Percentiles rank a stretch among this genome's conserved stretches.
phyloP scores from a whole-genome alignment of 2,888 invertebrate genomes.

The Aphidoletes aphidimyza region DNA sequence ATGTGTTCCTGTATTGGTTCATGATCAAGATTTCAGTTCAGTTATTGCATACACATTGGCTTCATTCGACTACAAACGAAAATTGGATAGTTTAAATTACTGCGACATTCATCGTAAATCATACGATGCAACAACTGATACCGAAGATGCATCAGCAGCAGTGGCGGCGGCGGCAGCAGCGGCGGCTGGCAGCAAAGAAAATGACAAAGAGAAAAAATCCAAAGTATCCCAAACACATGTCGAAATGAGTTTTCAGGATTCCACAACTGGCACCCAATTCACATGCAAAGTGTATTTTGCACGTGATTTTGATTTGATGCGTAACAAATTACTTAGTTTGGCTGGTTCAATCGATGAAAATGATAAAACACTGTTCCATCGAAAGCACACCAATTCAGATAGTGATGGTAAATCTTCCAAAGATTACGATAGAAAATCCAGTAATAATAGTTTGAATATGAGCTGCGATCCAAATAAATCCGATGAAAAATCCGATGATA shows the following conservation, averaged over 20 bases:
- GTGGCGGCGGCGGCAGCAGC: not conserved
- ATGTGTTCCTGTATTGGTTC: conserved; percentile 76
- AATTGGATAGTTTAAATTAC: conserved; percentile 67
- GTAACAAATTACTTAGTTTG: conserved; percentile 66
- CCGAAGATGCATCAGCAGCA: conserved; percentile 57
- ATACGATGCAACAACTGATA: conserved; percentile 63
- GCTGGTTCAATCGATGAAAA: conserved; percentile 42
- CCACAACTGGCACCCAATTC: conserved; percentile 74
- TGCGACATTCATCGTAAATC: conserved; percentile 62
- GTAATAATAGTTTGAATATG: conserved; percentile 64
- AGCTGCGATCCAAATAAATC: not conserved
- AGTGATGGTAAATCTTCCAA: conserved; percentile 55
- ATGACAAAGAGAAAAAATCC: conserved; percentile 63
- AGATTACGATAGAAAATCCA: conserved; percentile 62
- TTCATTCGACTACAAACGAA: conserved; percentile 76
- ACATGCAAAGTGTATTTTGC: conserved; percentile 92
- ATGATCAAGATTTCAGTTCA: conserved; percentile 84
- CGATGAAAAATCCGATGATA: conserved; percentile 60
- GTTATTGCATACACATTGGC: conserved; percentile 86
- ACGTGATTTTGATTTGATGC: conserved; percentile 86
- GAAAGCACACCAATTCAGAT: conserved; percentile 19
- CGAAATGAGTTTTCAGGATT: conserved; percentile 68
- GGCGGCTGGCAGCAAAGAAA: conserved; percentile 60
- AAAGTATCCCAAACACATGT: conserved; percentile 63
- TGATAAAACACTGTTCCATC: conserved; percentile 59